Base-by-base conservation (phyloP, 2,888 invertebrate genomes). In the Hesperia comma region DNA sequence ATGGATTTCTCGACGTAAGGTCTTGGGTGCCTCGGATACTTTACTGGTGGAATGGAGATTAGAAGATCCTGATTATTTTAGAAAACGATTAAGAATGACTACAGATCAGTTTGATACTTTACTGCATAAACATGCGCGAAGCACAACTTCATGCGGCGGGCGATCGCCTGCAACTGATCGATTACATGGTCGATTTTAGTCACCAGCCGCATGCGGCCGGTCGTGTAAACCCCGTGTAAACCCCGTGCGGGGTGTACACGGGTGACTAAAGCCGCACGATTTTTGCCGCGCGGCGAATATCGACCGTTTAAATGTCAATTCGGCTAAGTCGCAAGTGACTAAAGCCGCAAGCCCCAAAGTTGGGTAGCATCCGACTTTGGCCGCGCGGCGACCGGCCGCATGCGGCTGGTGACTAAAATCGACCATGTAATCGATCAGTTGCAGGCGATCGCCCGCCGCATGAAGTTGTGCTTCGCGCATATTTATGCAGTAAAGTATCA, bases 361-460 rank as follows among this genome's bases (percentile, higher is more conserved):
- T 76, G 74, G 74, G 75, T 78, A 79, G 77, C 76, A 76, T 77
- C 76, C 77, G 78, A 79, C 75, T 77, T 78, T 75, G 71, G 73
- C 76, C 76, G 76, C 77, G 76, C 77, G 77, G 75, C 77, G 6
- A 77, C 75, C 74, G 76, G 76, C 77, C 75, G 76, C 75, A 78
- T 77, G 75, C 74, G 74, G 57, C 77, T 74, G 76, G 75, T 75
- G 19, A 57, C 57, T 57, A 55, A 57, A 57, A 19, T 57, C 57
- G 57, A 57, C 57, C 57, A 41, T 56, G 56, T 56, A 51, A 51
- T 17, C 21, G 51, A 53, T 61, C 61, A 66, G 61, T 68, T 61
- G 68, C 68, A 68, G 68, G 68, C 68, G 68, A 68, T 68, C 63
- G 68, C 68, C 63, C 61, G 68, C 55, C 66, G 60, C 51, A 51